Percentiles rank a stretch among this genome's conserved stretches.
Evolutionary conservation across 2,113 vertebrate genomes (phyloP).

Genomic region (Carollia perspicillata): DNA sequence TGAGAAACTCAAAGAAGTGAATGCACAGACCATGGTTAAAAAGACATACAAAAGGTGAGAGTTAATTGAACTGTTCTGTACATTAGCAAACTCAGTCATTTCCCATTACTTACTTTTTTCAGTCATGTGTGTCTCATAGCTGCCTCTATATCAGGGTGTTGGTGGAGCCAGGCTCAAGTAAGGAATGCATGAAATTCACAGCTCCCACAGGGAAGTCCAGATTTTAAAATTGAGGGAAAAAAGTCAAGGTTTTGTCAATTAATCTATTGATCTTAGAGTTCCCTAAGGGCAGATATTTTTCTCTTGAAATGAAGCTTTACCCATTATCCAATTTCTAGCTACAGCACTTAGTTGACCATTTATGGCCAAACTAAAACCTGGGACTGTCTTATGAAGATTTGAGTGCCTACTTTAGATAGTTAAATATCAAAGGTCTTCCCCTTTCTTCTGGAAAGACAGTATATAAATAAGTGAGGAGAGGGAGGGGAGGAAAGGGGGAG

Average conservation of each 20-base stretch:
- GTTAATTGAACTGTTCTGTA: constrained; percentile 84
- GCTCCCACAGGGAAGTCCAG: constrained; percentile 76
- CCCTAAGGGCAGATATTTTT: background rate
- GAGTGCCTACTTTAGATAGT: background rate
- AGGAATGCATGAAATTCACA: constrained; percentile 84
- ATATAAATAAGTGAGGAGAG: background rate
- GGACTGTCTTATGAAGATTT: background rate
- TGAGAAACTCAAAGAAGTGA: background rate
- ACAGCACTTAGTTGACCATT: background rate
- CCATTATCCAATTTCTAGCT: background rate
- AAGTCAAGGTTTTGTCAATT: background rate
- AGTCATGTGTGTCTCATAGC: constrained; percentile 86
- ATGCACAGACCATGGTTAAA: constrained; percentile 13
- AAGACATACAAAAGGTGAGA: constrained; percentile 31
- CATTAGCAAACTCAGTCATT: constrained; percentile 71
- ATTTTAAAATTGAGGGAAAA: constrained; percentile 21
- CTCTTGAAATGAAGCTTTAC: background rate
- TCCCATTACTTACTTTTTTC: constrained; percentile 83
- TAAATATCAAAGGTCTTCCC: background rate
- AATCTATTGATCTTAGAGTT: background rate
- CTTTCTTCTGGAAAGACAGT: background rate
- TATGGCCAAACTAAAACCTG: background rate
- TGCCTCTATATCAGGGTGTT: constrained; percentile 83
- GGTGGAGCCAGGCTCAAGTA: constrained; percentile 85
- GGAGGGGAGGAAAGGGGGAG: background rate